A percentile compares a stretch with the other conserved stretches of the same genome.
phyloP scores from a whole-genome alignment of 2,113 vertebrate species.

The Atlantisia rogersi region DNA sequence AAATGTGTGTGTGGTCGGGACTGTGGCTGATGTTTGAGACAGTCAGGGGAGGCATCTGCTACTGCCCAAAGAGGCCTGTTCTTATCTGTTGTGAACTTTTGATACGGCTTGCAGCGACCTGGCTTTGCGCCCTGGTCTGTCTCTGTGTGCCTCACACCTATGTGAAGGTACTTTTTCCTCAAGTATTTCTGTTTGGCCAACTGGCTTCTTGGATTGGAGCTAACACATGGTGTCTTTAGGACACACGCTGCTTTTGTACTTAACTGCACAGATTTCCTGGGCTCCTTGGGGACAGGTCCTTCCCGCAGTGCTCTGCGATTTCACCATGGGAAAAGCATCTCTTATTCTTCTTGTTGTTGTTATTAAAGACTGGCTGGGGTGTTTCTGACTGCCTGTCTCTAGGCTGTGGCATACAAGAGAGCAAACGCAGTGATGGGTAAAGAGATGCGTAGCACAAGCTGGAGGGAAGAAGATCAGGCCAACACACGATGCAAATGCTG shows the following conservation, averaged over 20 bases:
- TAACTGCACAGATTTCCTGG: neutral
- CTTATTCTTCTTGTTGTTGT: neutral
- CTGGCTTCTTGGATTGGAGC: neutral
- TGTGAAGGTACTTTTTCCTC: neutral
- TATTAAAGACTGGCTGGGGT: neutral
- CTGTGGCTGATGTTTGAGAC: neutral
- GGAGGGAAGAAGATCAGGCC: neutral
- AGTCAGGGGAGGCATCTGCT: neutral
- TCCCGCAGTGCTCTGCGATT: neutral
- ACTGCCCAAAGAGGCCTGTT: neutral
- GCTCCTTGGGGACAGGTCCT: neutral
- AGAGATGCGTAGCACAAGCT: neutral
- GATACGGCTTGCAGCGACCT: neutral
- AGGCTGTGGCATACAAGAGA: neutral
- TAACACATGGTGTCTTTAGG: neutral
- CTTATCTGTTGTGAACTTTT: neutral
- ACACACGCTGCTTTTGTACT: neutral
- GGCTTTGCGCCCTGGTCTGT: neutral
- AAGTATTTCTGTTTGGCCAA: neutral
- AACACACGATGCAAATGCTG: neutral
- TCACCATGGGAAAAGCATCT: neutral
- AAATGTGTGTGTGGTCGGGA: accelerated
- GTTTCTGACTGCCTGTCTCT: neutral
- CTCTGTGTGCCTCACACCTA: neutral
- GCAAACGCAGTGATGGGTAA: neutral